Conservation (phyloP, 2,797 vertebrate species). For the Astyanax mexicanus region DNA sequence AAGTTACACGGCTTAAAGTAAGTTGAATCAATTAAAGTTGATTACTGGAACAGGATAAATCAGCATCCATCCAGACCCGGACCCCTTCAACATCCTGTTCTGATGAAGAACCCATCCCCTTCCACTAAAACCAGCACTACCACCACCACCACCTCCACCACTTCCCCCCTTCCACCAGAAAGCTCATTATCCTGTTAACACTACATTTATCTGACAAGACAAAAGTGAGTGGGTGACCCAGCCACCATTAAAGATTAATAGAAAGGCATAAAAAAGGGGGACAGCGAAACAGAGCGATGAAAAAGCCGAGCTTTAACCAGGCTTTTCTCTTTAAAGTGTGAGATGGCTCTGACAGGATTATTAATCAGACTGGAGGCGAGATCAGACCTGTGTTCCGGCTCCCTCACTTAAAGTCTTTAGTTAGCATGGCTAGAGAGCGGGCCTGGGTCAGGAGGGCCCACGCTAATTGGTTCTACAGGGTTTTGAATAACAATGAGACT, state of each 20-base stretch:
- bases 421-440: slow-evolving; percentile 73
- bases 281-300: slow-evolving; percentile 52
- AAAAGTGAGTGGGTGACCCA: slow-evolving; percentile 83
- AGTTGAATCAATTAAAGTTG: too few relatives aligned
- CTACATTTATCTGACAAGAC: slow-evolving; percentile 94
- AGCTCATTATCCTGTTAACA: slow-evolving; percentile 94
- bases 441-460: slow-evolving; percentile 78
- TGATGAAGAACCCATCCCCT: slow-evolving; percentile 73
- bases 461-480: slow-evolving; percentile 87
- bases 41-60: too few relatives aligned
- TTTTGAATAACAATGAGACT: slow-evolving; percentile 80
- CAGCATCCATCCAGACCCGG: not conserved
- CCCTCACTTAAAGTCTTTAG: slow-evolving; percentile 77
- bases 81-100: slow-evolving; percentile 41
- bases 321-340: slow-evolving; percentile 87
- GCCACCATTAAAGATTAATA: slow-evolving; percentile 93
- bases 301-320: slow-evolving; percentile 74
- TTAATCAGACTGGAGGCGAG: slow-evolving; percentile 86
- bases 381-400: slow-evolving; percentile 65
- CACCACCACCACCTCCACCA: slow-evolving; percentile 4
- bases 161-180: slow-evolving; percentile 39
- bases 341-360: slow-evolving; percentile 90
- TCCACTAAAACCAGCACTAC: not conserved
- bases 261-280: slow-evolving; percentile 79
- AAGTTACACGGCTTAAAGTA: too few relatives aligned